phyloP scores from a whole-genome alignment of 2,113 vertebrate species.

The Passerina amoena region DNA sequence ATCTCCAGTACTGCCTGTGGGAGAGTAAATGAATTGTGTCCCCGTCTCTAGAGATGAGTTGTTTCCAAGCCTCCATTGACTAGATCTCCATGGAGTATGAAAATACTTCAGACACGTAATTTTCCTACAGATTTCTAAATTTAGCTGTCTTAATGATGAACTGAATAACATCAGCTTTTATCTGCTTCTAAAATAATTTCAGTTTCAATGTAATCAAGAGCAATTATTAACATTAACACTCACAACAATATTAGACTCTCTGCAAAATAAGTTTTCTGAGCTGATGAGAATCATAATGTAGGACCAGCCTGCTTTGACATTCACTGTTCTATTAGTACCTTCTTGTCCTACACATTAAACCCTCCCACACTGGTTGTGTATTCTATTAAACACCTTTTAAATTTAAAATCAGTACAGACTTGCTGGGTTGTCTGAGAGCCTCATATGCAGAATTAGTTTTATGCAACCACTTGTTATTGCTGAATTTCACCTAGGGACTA shows the following conservation, averaged over 20 bases:
- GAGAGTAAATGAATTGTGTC: neutral
- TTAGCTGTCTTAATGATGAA: neutral
- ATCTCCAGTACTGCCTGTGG: neutral
- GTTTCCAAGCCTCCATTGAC: neutral
- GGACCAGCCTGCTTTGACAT: neutral
- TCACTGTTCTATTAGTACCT: neutral
- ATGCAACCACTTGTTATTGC: neutral
- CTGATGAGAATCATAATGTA: neutral
- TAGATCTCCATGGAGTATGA: neutral
- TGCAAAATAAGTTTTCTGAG: neutral
- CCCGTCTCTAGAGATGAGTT: neutral
- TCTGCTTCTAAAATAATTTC: neutral
- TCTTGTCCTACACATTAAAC: neutral
- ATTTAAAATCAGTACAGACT: neutral
- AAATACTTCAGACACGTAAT: neutral
- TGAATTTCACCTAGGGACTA: neutral
- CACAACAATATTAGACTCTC: neutral
- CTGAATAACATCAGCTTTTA: neutral
- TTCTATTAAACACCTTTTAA: neutral
- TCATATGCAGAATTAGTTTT: neutral
- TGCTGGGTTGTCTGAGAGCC: neutral
- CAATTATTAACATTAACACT: neutral
- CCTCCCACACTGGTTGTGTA: neutral
- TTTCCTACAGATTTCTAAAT: neutral
- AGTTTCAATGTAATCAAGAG: neutral